Evolutionary conservation across 2,888 invertebrate genomes (phyloP).

Genomic region (Brassicogethes aeneus): DNA sequence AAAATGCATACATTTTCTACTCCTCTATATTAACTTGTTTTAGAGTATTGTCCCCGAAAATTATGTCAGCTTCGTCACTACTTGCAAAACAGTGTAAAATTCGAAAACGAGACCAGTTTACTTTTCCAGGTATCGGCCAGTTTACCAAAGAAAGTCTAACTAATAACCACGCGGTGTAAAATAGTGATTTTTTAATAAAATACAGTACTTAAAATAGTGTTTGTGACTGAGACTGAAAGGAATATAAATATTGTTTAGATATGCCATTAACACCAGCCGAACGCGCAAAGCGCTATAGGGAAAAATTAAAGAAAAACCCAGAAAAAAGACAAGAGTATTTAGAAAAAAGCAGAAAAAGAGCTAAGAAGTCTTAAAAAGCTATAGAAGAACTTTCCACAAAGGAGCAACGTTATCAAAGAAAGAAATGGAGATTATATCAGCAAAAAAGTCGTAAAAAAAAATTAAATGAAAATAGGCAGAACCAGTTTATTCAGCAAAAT

Average conservation of each 20-base stretch:
- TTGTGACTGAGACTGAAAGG: background rate
- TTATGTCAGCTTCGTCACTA: background rate
- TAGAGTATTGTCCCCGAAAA: background rate
- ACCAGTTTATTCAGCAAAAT: background rate
- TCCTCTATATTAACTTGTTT: background rate
- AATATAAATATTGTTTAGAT: background rate
- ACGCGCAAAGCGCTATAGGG: conserved; percentile 1
- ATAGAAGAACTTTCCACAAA: background rate
- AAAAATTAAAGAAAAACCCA: background rate
- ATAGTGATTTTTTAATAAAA: background rate
- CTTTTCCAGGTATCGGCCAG: background rate
- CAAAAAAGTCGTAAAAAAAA: background rate
- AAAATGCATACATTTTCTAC: background rate
- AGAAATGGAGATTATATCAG: background rate
- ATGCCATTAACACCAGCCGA: background rate
- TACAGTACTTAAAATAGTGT: background rate
- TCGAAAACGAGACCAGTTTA: background rate
- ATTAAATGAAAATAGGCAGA: background rate
- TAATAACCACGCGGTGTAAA: background rate
- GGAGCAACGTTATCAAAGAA: background rate
- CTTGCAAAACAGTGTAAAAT: background rate
- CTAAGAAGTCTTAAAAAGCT: background rate
- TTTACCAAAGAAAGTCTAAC: background rate
- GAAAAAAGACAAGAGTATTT: background rate
- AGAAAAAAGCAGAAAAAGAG: background rate